Conservation (phyloP, 2,113 vertebrate genomes). For the Alectura lathami region DNA sequence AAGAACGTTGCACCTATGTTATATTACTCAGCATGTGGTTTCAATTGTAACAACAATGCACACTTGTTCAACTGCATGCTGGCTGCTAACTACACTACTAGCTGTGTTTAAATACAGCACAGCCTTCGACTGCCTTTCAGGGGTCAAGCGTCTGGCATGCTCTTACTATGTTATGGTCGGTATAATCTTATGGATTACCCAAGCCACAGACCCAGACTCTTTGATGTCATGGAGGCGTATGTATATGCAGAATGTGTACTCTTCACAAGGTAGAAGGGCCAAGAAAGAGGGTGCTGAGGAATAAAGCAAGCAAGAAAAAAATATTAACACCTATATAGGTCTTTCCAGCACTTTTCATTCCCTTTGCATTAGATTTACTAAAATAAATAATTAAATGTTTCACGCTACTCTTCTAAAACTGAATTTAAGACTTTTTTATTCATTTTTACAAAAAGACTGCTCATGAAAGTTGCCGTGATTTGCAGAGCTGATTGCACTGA, state of each 20-base stretch:
- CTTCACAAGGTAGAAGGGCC: background rate
- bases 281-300: background rate
- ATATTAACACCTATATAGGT: background rate
- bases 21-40: constrained; percentile 77
- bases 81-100: constrained; percentile 31
- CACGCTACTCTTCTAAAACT: background rate
- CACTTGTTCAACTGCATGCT: constrained; percentile 62
- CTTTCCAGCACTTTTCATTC: background rate
- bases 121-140: constrained; percentile 48
- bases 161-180: constrained; percentile 37
- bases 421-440: background rate
- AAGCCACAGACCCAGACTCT: constrained; percentile 36
- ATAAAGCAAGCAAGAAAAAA: background rate
- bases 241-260: background rate
- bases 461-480: background rate
- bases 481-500: background rate
- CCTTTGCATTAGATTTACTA: background rate
- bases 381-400: background rate
- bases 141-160: constrained; percentile 72
- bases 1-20: constrained; percentile 58
- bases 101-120: constrained; percentile 40
- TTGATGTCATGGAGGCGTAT: constrained; percentile 54
- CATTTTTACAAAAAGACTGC: background rate
- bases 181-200: constrained; percentile 66
- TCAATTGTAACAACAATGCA: constrained; percentile 77